Base-by-base conservation (phyloP, 1,140 invertebrate species). In the Leptinotarsa texana region DNA sequence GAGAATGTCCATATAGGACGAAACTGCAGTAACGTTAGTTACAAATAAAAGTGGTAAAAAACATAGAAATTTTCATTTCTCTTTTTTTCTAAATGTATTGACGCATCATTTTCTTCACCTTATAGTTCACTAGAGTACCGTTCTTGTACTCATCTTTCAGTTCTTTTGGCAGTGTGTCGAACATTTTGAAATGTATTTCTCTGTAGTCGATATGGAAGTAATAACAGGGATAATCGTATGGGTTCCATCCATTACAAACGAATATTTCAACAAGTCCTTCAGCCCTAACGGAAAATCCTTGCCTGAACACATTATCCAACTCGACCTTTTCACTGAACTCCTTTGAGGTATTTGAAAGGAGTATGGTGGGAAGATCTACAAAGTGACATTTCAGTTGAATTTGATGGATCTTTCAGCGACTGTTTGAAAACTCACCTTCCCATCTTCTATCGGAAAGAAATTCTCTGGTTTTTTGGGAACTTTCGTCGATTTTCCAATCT, bases 401-500 rank as follows among this genome's bases (percentile, higher is more conserved):
- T 42, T 3, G 8, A 42, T 42, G 8, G 33, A 42, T 42, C 8
- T 42, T 11, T 2, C 3, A 42, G 33, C 33, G 33, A 42, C 33
- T 57, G n/a, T 57, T 21, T 47, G 17, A 42, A 33, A 42, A 68
- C 70, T 65, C 51, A 81, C 80, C 81, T 80, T 81, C 78, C 81
- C 81, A 82, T 63, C 81, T 69, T 21, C 68, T 72, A 42, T 82
- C 81, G 11, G 72, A 70, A 21, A 82, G 70, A 61, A 82, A 76
- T 70, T 81, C 77, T 63, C 74, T 77, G 13, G 78, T 82, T 72
- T 61, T 79, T 3, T 76, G 71, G n/a, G 80, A 80, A 17, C 74
- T 80, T 18, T 75, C 71, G 51, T 82, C 78, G 21, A 82, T 79
- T 66, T 79, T 18, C 81, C 81, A 82, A 72, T 82, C 76, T 63